These are phyloP conservation scores for Epinephelus cyanopodus DNA, from an alignment of 2,113 vertebrate genomes.

Conservation along the genomic window DNA sequence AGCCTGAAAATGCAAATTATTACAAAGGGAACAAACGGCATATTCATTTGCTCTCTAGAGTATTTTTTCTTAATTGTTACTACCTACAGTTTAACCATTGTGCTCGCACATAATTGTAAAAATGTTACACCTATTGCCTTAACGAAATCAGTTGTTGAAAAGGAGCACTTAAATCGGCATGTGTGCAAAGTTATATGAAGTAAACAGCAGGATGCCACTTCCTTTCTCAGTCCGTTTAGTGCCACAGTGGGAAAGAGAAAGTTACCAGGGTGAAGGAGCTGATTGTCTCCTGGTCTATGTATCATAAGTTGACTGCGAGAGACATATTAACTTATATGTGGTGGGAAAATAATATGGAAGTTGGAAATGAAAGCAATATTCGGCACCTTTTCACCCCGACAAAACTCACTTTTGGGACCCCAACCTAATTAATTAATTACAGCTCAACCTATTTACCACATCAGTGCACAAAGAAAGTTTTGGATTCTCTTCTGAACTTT, in stretches of 20 bases:
- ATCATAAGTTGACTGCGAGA: neutral
- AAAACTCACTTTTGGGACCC: neutral
- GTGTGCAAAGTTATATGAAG: slow-evolving; percentile 9
- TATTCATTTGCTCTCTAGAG: slow-evolving; percentile 1
- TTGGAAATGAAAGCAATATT: neutral
- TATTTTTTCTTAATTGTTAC: slow-evolving; percentile 16
- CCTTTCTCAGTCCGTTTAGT: slow-evolving; percentile 12
- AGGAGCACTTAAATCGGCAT: slow-evolving; percentile 14
- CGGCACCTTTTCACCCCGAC: neutral
- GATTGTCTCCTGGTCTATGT: neutral
- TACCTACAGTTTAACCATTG: slow-evolving; percentile 8
- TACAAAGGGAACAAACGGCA: neutral
- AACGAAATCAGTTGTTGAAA: neutral
- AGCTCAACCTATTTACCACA: neutral
- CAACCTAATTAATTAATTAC: neutral
- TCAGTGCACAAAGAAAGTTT: neutral
- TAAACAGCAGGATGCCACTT: slow-evolving; percentile 29
- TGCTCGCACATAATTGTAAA: slow-evolving; percentile 4
- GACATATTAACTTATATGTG: neutral
- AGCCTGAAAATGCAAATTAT: neutral
- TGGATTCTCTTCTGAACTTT: neutral
- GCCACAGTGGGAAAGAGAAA: neutral
- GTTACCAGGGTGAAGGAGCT: neutral
- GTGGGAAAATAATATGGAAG: neutral
- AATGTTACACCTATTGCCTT: neutral